Base-by-base conservation (phyloP, 2,888 invertebrate species). In the Hypolimnas misippus region DNA sequence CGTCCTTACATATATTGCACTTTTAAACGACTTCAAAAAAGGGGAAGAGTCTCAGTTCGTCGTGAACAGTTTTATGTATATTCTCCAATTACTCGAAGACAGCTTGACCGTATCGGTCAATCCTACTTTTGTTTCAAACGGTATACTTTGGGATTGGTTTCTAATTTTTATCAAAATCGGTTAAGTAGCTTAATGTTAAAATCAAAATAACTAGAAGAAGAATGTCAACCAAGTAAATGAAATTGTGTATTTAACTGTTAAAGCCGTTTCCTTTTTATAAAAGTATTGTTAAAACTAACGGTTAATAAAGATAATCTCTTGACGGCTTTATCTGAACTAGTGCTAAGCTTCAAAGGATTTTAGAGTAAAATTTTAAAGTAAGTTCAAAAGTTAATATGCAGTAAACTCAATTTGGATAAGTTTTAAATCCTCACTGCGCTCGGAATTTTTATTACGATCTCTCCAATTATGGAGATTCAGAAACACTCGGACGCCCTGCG, bases 341-440 rank as follows among this genome's bases (percentile, higher is more conserved):
- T 46, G 44, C 44, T 46, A 21, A 46, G 12, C 44, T 46, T 19
- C 21, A 46, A 21, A 21, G 21, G 21, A 46, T 46, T 46, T 46
- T n/a, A 46, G 21, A 46, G 19, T 46, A 21, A 21, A 46, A 46
- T 46, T 46, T 46, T 21, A 46, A 46, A 46, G 12, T 21, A 46
- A 46, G 19, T 46, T 46, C 8, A 46, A 46, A 46, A 46, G 44
- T 46, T 46, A 46, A 46, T 46, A 46, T 46, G 44, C 44, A 46
- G 44, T 46, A 46, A 46, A 46, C 44, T 46, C 44, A 46, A 46
- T 46, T 46, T 46, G 44, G 44, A 46, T 46, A 46, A 46, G 44
- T 46, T 46, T 46, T 46, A 46, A 46, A 46, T 46, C 44, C 44
- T 46, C 44, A 46, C 44, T 5, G 44, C 44, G 44, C 44, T 46